Conservation (phyloP, 1,140 invertebrate genomes). For the Proctacanthus coquilletti region DNA sequence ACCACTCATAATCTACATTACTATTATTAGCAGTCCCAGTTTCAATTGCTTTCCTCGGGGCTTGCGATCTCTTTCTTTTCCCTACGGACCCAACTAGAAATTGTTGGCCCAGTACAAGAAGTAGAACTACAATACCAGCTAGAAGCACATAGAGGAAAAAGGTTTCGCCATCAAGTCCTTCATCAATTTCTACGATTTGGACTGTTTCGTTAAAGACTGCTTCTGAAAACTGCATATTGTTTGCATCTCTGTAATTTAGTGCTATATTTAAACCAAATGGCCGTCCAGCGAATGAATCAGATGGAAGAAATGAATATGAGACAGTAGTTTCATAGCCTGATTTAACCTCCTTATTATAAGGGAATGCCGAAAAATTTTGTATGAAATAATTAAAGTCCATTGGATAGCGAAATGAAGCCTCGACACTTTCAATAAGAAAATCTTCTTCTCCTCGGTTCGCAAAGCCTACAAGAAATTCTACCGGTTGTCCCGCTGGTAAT, state of each 20-base stretch:
- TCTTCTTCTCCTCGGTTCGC: constrained; percentile 84
- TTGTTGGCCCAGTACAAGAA: constrained; percentile 82
- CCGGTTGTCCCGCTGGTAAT: constrained; percentile 61
- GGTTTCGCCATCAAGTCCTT: constrained; percentile 94
- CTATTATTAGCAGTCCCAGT: constrained; percentile 73
- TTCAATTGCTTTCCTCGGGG: constrained; percentile 49
- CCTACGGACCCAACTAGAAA: constrained; percentile 55
- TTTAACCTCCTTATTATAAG: constrained; percentile 79
- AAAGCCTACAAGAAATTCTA: constrained; percentile 93
- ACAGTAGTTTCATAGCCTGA: constrained; percentile 88
- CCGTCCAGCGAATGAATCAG: constrained; percentile 85
- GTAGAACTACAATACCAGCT: constrained; percentile 70
- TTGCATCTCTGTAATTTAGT: constrained; percentile 77
- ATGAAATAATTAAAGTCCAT: constrained; percentile 98
- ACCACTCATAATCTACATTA: constrained; percentile 96
- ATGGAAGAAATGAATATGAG: constrained; percentile 87
- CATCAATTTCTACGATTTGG: constrained; percentile 89
- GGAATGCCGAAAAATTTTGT: constrained; percentile 89
- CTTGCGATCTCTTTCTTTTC: constrained; percentile 36
- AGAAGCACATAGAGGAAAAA: constrained; percentile 95
- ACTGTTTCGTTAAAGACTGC: constrained; percentile 99
- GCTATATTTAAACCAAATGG: constrained; percentile 93
- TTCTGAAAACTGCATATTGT: constrained; percentile 54
- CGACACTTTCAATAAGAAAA: constrained; percentile 82
- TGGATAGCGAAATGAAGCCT: constrained; percentile 95